Base-by-base conservation (phyloP, 1,140 invertebrate species). In the Ceratosolen fusciceps region DNA sequence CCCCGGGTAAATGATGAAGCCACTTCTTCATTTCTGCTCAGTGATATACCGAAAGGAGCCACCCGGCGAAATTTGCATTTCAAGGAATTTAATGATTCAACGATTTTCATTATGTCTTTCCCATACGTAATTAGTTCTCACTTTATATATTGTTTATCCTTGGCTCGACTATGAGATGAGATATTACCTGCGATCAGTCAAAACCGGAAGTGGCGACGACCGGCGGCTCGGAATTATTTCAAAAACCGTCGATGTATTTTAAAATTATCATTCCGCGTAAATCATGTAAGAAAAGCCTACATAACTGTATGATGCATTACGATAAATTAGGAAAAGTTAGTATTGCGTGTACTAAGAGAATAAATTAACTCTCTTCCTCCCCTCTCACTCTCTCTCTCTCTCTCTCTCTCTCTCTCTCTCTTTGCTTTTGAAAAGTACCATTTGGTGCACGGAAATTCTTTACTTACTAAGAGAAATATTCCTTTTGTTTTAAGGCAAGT, bases 1-100 rank as follows among this genome's bases (percentile, higher is more conserved):
- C 4, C 60, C 68, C 5, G 56, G 62, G 74, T 81, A 81, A 81
- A 74, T 74, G 31, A 81, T 81, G 74, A 80, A 26, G 34, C 58
- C 52, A 74, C 74, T 81, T 81, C 58, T 81, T 81, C 56, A 81
- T 71, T 71, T 37, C 1, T 31, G 34, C 37, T 10, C 21, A 24
- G 2, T 14, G 29, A 56, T 68, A 68, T 43, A 54, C 49, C 52
- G n/a, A n/a, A 62, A n/a, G 3, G 24, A 29, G 43, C 10, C 31
- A 26, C 21, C 19, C 10, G 21, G 37, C 21, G 16, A 60, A 72
- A 74, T 73, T 71, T 73, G n/a, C 58, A 79, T 73, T 67, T 47
- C 47, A 34, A 1, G 16, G 52, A 72, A 72, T 52, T 43, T 34
- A n/a, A n/a, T n/a, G n/a, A n/a, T n/a, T n/a, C n/a, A n/a, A 34